These are phyloP conservation scores for Homalodisca vitripennis DNA, from an alignment of 1,140 invertebrate species.

Conservation along the genomic window DNA sequence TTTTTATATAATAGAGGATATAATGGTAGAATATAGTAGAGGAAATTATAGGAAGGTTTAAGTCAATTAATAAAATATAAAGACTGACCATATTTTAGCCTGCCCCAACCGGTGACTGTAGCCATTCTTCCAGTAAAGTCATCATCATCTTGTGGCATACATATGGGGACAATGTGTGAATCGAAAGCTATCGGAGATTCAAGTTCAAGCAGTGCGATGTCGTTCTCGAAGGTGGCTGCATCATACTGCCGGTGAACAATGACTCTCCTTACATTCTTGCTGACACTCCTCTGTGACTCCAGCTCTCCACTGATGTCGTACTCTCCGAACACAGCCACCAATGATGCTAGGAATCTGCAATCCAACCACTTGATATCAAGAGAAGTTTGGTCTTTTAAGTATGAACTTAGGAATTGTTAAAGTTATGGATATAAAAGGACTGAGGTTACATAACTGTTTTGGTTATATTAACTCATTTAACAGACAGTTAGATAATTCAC, in stretches of 20 bases:
- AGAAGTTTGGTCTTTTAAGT: too few species aligned
- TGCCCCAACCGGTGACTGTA: constrained; percentile 77
- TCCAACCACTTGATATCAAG: too few species aligned
- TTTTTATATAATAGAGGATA: too few species aligned
- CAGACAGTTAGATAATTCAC: too few species aligned
- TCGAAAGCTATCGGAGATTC: constrained; percentile 82
- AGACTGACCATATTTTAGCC: constrained; percentile 60
- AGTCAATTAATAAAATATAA: too few species aligned
- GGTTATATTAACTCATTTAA: too few species aligned
- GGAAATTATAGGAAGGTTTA: too few species aligned
- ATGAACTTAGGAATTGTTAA: too few species aligned
- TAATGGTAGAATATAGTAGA: too few species aligned
- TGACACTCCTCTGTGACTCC: constrained; percentile 71
- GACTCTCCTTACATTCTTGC: constrained; percentile 81
- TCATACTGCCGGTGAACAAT: constrained; percentile 88
- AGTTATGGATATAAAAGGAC: too few species aligned
- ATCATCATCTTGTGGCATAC: constrained; percentile 78
- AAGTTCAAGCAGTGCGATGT: constrained; percentile 80
- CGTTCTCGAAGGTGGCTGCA: constrained; percentile 87
- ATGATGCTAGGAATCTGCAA: constrained; percentile 78
- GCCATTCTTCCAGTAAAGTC: constrained; percentile 82
- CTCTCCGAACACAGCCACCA: constrained; percentile 89
- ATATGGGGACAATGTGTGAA: constrained; percentile 88
- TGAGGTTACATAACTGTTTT: too few species aligned
- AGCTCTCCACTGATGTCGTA: constrained; percentile 83